Base-by-base conservation (phyloP, 2,888 invertebrate species). In the Apamea monoglypha region DNA sequence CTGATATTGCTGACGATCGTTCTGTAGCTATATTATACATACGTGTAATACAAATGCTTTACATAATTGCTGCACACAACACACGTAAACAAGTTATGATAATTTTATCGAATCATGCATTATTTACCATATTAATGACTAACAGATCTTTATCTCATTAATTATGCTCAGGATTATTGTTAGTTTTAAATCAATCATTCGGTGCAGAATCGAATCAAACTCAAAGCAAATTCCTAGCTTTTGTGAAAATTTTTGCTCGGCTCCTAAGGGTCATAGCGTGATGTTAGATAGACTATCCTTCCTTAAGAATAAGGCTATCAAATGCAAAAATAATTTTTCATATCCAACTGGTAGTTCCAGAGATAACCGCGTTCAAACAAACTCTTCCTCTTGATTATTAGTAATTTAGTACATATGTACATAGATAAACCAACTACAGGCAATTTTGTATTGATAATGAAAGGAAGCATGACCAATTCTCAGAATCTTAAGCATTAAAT, bases 1-100 rank as follows among this genome's bases (percentile, higher is more conserved):
- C 50, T 40, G n/a, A 18, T 68, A 40, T 40, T 71, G 66, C 36
- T 66, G 40, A 50, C 1, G 53, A 12, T 40, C 4, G 2, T 6
- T 50, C 29, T 56, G 4, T 59, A 79, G 21, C 63, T 61, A 29
- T 68, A 69, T 66, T 56, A 36, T 67, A 32, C 63, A 12, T 21
- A 69, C 14, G 32, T 66, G n/a, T n/a, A 56, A 29, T 47, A 63
- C 18, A 63, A 71, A 59, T 44, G 16, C 25, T 68, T 64, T 66
- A 61, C 47, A 86, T 86, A 84, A 63, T 87, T 83, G 56, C 32
- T 29, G 18, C 36, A 64, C 36, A 32, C 44, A 73, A 56, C 61
- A 67, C 53, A 56, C 61, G 36, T 64, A 25, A 53, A 71, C 79
- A 21, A 61, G 79, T 72, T 76, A 86, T 53, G 79, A 12, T 76